Conservation (phyloP, 1,140 invertebrate species). For the Cydia strobilella region DNA sequence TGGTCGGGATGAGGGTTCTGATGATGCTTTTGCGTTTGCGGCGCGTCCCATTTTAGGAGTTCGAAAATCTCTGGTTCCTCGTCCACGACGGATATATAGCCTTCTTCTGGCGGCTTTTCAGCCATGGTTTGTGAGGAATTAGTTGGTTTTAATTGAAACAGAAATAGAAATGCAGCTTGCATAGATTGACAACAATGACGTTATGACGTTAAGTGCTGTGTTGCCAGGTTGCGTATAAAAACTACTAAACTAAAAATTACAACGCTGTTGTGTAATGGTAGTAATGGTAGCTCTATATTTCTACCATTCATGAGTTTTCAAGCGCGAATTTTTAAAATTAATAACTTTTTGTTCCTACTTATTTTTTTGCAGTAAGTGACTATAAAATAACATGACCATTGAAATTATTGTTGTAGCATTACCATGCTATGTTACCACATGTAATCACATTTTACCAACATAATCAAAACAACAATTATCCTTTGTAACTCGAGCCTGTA, state of each 20-base stretch:
- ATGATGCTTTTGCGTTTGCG: slow-evolving; percentile 65
- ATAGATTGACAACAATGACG: slow-evolving; percentile 39
- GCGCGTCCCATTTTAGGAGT: slow-evolving; percentile 69
- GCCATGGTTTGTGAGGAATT: slow-evolving; percentile 57
- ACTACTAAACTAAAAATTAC: neutral
- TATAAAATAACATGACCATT: neutral
- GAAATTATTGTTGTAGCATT: neutral
- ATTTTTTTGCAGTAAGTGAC: too few relatives aligned
- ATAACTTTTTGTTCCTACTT: too few relatives aligned
- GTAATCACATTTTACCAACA: neutral
- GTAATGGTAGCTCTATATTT: neutral
- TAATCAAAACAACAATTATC: neutral
- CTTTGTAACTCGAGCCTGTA: neutral
- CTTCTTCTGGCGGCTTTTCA: slow-evolving; percentile 70
- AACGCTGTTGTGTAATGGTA: neutral
- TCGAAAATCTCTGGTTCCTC: slow-evolving; percentile 73
- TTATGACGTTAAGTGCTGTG: slow-evolving; percentile 30
- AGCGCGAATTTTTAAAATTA: too few relatives aligned
- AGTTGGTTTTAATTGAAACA: neutral
- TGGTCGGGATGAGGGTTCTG: slow-evolving; percentile 41
- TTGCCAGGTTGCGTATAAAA: neutral
- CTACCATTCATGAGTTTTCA: neutral
- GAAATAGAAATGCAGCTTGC: slow-evolving; percentile 55
- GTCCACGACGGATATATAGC: slow-evolving; percentile 73
- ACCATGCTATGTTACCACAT: too few relatives aligned